phyloP scores from a whole-genome alignment of 2,797 vertebrate genomes.

The Gadopsis bispinosus region DNA sequence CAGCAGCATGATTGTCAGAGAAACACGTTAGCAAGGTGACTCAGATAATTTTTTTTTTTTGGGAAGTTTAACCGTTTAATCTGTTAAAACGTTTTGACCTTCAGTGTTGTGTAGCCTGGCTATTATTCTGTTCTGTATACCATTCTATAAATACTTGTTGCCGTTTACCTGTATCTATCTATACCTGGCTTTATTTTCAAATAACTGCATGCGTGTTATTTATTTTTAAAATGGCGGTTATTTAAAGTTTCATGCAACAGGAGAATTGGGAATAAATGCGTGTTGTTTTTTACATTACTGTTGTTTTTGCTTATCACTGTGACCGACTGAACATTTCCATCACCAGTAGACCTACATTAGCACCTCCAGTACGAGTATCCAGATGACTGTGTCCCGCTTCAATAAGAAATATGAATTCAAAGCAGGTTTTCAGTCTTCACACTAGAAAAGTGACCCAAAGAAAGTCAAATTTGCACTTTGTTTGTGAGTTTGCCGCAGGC shows the following conservation, averaged over 20 bases:
- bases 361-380: background rate
- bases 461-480: background rate
- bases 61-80: background rate
- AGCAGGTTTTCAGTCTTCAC: background rate
- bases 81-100: background rate
- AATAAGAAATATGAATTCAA: background rate
- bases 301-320: background rate
- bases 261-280: slow-evolving; percentile 21
- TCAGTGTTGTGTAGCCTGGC: background rate
- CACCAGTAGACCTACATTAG: background rate
- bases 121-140: background rate
- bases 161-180: background rate
- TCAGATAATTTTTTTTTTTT: background rate
- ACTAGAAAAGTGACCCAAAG: background rate
- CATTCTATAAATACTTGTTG: background rate
- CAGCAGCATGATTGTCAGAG: slow-evolving; percentile 67
- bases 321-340: background rate
- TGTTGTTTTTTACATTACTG: background rate
- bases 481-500: background rate
- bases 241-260: slow-evolving; percentile 4
- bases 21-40: slow-evolving; percentile 23
- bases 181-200: background rate
- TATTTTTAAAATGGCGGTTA: background rate
- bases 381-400: background rate
- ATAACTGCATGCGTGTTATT: background rate